These are phyloP conservation scores for Talpa occidentalis DNA, from an alignment of 2,113 vertebrate species.

Conservation along the genomic window DNA sequence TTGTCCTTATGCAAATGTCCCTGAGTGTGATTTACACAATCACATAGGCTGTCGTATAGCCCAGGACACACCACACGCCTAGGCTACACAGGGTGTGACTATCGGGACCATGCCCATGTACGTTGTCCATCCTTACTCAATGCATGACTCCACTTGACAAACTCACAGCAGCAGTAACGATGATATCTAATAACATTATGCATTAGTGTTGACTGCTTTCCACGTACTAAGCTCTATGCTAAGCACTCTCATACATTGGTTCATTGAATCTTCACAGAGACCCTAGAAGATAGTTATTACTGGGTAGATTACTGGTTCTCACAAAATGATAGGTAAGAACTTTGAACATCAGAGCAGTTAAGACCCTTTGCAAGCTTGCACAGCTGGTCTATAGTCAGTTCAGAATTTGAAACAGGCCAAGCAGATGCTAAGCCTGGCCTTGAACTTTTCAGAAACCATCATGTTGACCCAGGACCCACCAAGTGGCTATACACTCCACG, in stretches of 20 bases:
- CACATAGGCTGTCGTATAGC: too few species aligned
- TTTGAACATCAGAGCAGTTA: not conserved
- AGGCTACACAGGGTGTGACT: too few species aligned
- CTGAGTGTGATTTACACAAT: too few species aligned
- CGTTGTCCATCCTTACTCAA: too few species aligned
- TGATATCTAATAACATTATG: not conserved
- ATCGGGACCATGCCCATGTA: too few species aligned
- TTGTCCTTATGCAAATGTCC: too few species aligned
- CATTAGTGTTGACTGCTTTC: not conserved
- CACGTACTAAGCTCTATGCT: not conserved
- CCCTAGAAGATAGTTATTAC: not conserved
- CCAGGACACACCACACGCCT: too few species aligned
- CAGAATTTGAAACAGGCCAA: not conserved
- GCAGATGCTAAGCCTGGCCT: not conserved
- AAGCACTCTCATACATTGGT: not conserved
- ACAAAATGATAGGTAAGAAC: not conserved
- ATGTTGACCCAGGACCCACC: fast-evolving
- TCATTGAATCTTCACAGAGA: not conserved
- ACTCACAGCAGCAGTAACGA: not conserved
- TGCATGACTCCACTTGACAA: too few species aligned
- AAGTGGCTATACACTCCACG: not conserved
- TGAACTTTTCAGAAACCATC: not conserved
- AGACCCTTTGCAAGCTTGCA: not conserved
- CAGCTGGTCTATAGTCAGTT: not conserved
- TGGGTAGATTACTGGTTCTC: not conserved